Conservation (phyloP, 2,797 vertebrate genomes). For the Esox masquinongy region DNA sequence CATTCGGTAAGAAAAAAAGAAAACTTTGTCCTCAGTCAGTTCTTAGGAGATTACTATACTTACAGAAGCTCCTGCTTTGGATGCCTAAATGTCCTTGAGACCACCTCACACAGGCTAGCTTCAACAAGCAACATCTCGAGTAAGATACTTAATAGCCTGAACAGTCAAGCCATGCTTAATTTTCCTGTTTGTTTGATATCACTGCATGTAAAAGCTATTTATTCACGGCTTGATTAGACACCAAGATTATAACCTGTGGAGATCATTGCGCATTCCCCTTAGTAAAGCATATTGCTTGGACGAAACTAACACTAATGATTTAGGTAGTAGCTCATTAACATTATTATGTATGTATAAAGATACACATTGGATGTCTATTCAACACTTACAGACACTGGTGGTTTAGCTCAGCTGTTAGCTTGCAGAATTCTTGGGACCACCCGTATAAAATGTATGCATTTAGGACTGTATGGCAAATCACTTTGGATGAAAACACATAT, state of each 20-base stretch:
- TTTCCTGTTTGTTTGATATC: not conserved
- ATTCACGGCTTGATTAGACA: not conserved
- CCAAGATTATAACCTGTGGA: not conserved
- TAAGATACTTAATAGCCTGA: not conserved
- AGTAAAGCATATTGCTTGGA: not conserved
- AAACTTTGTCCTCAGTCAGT: not conserved
- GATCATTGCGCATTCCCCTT: not conserved
- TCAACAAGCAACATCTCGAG: not conserved
- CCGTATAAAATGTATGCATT: too few species aligned
- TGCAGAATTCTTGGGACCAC: too few species aligned
- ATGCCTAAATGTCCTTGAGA: too few species aligned
- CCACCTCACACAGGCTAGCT: too few species aligned
- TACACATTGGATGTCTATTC: too few species aligned
- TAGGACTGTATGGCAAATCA: too few species aligned
- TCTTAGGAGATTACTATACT: not conserved
- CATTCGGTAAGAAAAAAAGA: not conserved
- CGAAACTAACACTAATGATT: not conserved
- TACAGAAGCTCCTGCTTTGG: not conserved
- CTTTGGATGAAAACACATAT: too few species aligned
- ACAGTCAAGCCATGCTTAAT: not conserved
- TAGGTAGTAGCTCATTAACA: not conserved
- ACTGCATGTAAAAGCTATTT: constrained; percentile 4
- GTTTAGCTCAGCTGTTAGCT: too few species aligned
- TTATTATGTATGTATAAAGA: not conserved
- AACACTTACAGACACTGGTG: too few species aligned